These are phyloP conservation scores for Coenonympha glycerion DNA, from an alignment of 2,888 invertebrate species.

Conservation along the genomic window DNA sequence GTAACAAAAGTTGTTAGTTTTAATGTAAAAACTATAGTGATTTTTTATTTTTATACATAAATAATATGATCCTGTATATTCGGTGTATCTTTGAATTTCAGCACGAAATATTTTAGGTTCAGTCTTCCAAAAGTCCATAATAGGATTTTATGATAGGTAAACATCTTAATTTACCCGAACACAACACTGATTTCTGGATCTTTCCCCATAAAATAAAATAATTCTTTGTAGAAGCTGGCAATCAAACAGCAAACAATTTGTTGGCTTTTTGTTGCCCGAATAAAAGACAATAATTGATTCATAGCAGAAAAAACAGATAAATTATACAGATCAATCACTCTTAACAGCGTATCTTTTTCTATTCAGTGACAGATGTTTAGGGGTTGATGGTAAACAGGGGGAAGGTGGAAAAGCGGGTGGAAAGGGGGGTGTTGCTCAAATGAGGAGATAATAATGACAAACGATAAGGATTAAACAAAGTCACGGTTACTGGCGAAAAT, in stretches of 20 bases:
- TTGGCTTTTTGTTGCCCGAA: not conserved
- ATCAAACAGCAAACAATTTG: not conserved
- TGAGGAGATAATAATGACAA: slow-evolving; percentile 45
- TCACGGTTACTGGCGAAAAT: slow-evolving; percentile 26
- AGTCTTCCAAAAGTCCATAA: too few species aligned
- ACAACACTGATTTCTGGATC: too few species aligned
- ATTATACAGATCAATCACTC: slow-evolving; percentile 10
- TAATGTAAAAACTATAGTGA: too few species aligned
- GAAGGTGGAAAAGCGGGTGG: not conserved
- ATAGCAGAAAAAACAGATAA: not conserved
- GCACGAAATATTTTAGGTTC: too few species aligned
- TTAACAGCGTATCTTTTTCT: slow-evolving; percentile 11
- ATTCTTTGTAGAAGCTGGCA: too few species aligned
- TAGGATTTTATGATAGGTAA: too few species aligned
- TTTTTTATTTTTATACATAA: too few species aligned
- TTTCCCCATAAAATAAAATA: too few species aligned
- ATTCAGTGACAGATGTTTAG: slow-evolving; percentile 13
- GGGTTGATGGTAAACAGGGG: slow-evolving; percentile 10
- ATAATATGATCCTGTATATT: too few species aligned
- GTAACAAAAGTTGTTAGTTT: too few species aligned
- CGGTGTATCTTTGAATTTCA: too few species aligned
- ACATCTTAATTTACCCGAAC: too few species aligned
- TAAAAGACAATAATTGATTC: not conserved
- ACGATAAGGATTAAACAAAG: slow-evolving; percentile 36
- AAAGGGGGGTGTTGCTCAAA: slow-evolving; percentile 26